Conservation (phyloP, 1,140 invertebrate species). For the Stegodyphus mimosarum region DNA sequence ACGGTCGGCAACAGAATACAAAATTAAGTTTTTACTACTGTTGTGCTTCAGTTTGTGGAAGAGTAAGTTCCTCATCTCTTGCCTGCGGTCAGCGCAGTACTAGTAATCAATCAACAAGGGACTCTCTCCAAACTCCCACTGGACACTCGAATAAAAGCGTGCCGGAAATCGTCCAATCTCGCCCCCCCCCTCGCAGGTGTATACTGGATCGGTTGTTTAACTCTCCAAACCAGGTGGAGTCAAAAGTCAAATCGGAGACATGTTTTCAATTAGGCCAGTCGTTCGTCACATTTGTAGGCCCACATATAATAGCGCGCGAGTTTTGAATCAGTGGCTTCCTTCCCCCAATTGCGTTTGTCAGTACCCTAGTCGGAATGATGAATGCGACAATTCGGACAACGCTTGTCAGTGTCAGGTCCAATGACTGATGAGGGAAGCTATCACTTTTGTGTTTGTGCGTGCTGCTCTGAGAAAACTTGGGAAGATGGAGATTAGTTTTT, state of each 20-base stretch:
- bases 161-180: conserved; percentile 19
- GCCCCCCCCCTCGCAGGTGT: conserved; percentile 14
- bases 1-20: too few relatives aligned
- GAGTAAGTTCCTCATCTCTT: neutral
- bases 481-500: conserved; percentile 53
- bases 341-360: conserved; percentile 47
- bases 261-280: conserved; percentile 53
- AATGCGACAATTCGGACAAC: conserved; percentile 56
- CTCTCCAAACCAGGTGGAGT: conserved; percentile 45
- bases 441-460: conserved; percentile 45
- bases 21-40: conserved; percentile 37
- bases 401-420: conserved; percentile 53
- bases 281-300: conserved; percentile 49
- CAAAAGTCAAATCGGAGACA: conserved; percentile 49
- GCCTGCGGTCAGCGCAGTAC: conserved; percentile 33
- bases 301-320: neutral
- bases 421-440: conserved; percentile 45
- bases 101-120: conserved; percentile 31
- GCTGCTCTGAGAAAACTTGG: conserved; percentile 31
- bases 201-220: neutral
- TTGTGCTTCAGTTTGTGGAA: neutral
- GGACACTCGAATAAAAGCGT: conserved; percentile 49
- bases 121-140: conserved; percentile 6
- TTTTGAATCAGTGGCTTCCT: conserved; percentile 11
- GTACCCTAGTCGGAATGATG: conserved; percentile 40